A percentile compares a stretch with the other conserved stretches of the same genome.
phyloP scores from a whole-genome alignment of 2,113 vertebrate genomes.

The Dolichallabes microphthalmus region DNA sequence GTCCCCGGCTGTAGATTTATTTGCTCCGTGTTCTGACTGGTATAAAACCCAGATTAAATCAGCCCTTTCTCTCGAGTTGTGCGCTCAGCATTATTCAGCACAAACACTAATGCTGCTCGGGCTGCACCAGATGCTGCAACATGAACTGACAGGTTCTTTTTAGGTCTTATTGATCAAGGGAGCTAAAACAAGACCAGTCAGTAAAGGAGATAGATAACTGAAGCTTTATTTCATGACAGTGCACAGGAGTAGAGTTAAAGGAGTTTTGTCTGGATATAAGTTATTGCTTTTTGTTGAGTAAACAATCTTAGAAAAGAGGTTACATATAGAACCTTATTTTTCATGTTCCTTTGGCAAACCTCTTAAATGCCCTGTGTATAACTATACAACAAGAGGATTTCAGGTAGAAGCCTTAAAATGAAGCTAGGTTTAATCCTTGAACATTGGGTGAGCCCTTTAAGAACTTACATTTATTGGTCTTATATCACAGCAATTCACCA shows the following conservation, averaged over 20 bases:
- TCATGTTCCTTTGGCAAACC: not conserved
- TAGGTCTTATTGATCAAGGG: conserved; percentile 16
- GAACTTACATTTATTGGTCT: not conserved
- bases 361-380: not conserved
- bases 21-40: conserved; percentile 26
- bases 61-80: not conserved
- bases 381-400: not conserved
- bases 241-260: not conserved
- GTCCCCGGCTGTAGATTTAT: not conserved
- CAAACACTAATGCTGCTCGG: not conserved
- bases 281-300: not conserved
- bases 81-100: conserved; percentile 14
- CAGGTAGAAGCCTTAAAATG: not conserved
- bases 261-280: not conserved
- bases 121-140: conserved; percentile 1
- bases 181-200: conserved; percentile 19
- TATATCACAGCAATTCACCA: not conserved
- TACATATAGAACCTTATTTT: not conserved
- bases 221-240: conserved; percentile 8
- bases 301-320: not conserved
- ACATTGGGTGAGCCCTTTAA: not conserved
- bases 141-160: conserved; percentile 9
- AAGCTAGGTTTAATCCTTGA: not conserved
- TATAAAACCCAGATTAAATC: not conserved
- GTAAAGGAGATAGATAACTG: not conserved